Base-by-base conservation (phyloP, 1,140 invertebrate genomes). In the Glossosoma conforme region DNA sequence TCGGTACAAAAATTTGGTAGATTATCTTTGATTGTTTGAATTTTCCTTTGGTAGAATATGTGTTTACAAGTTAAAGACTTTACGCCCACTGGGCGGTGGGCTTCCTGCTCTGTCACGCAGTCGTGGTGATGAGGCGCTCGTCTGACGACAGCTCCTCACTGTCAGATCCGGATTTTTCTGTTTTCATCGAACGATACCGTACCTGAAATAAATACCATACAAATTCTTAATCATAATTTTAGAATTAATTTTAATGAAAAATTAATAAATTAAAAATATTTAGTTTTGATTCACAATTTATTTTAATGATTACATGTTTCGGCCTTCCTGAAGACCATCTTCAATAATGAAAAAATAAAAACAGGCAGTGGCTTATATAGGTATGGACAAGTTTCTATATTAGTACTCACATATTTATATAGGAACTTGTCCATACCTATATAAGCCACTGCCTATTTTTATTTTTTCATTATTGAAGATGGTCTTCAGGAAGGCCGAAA, bases 171-270 rank as follows among this genome's bases (percentile, higher is more conserved):
- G 68, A 68, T 47, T 73, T 75, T 32, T 73, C 71, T 57, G 71
- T 75, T 60, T 72, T 75, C 50, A 75, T 75, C 3, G 72, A 73
- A 52, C 72, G 70, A 49, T 75, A 75, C 43, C 70, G 59, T n/a
- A 75, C 72, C 72, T 75, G 54, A 52, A 55, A 10, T 25, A 33
- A n/a, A 17, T 22, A 13, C 11, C 3, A 44, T 4, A 19, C 22
- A 8, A 20, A 33, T 8, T 20, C 9, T 13, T 15, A 20, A 22
- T 41, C 17, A 20, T 8, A 44, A 5, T 13, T 25, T 10, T 8
- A 36, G 14, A 15, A 6, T 8, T 36, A 15, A 15, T 36, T 8
- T 36, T 6, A 9, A 9, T 36, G 8, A 15, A 13, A 15, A 33
- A 13, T 4, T 5, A 3, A 33, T 28, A 28, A 28, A 8, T 28